These are phyloP conservation scores for Tanypteryx hageni DNA, from an alignment of 2,888 invertebrate genomes.

Conservation along the genomic window DNA sequence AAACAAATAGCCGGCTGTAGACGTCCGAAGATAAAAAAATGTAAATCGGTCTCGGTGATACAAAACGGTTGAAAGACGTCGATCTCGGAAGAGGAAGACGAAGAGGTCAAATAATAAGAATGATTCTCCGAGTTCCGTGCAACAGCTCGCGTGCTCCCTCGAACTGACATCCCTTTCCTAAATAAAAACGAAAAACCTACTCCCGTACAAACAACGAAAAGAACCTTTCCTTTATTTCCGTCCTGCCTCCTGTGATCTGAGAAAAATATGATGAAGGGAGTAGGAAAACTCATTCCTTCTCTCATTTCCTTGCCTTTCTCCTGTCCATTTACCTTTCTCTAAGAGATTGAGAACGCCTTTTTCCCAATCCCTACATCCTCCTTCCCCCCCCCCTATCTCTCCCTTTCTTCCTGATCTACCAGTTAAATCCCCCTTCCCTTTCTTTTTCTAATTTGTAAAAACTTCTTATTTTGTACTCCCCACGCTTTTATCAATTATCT, in stretches of 20 bases:
- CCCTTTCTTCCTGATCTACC: background rate
- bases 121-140: too few relatives aligned
- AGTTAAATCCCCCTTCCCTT: background rate
- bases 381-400: background rate
- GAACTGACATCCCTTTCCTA: background rate
- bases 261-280: background rate
- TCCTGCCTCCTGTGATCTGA: background rate
- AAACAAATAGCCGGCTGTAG: too few relatives aligned
- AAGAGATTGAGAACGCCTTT: background rate
- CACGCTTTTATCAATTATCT: background rate
- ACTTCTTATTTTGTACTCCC: background rate
- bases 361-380: background rate
- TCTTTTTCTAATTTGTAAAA: background rate
- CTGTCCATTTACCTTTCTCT: background rate
- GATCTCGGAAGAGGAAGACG: too few relatives aligned
- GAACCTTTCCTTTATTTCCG: background rate
- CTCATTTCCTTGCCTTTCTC: background rate
- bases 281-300: background rate
- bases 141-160: background rate
- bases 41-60: too few relatives aligned
- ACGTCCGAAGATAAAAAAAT: too few relatives aligned
- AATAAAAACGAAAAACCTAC: background rate
- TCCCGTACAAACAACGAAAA: background rate
- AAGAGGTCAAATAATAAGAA: too few relatives aligned
- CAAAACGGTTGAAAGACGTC: too few relatives aligned